Base-by-base conservation (phyloP, 2,888 invertebrate species). In the Cotesia congregata region DNA sequence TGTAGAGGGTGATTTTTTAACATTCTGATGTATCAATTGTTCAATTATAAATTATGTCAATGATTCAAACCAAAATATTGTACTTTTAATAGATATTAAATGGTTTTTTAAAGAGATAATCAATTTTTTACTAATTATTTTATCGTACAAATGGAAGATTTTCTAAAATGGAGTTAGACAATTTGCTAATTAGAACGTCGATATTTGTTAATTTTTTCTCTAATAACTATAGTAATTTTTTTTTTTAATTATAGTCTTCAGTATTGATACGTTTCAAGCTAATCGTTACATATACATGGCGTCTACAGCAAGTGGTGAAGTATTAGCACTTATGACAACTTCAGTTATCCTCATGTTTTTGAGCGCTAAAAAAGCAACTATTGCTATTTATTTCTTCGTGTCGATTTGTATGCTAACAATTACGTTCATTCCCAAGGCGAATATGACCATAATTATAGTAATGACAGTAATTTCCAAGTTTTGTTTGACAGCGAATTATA, bases 401-500 rank as follows among this genome's bases (percentile, higher is more conserved):
- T 50, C 50, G 7, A 12, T 50, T 50, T 50, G 50, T 50, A 50
- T 50, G 50, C 4, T 50, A 12, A 12, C 12, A 12, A 50, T 50
- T 12, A 12, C 4, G 12, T 92, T 92, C 79, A 75, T 91, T 12
- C 50, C 50, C 12, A 12, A 12, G 12, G 12, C 7, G 7, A 12
- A 50, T 1, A 83, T 76, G 0, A 74, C 71, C 2, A 72, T 74
- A 5, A 82, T 87, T 50, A 82, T 91, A 72, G 81, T 85, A 1
- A 87, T 91, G 39, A 91, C 91, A 1, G 87, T 92, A 87, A 81
- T 91, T 67, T 91, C 91, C 5, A 89, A 92, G 74, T 91, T 92
- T 80, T 90, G 50, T 72, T 90, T 91, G 3, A 91, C 91, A n/a
- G 91, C 91, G 50, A 92, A 92, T 12, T 93, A 92, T 83, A 91